Evolutionary conservation across 2,888 invertebrate species (phyloP).

Genomic region (Timema cristinae): DNA sequence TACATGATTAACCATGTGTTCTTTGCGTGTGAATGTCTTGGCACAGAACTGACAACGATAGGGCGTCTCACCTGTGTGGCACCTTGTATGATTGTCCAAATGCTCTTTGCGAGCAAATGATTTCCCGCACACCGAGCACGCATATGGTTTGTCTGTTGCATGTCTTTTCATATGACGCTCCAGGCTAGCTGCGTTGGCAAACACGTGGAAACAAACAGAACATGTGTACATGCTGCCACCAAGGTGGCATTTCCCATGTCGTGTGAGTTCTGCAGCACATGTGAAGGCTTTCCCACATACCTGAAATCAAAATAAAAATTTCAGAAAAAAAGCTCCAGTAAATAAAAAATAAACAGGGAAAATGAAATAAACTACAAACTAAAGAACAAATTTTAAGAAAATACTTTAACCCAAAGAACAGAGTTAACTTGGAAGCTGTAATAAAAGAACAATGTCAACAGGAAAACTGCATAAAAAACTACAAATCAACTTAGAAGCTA

Average conservation of each 20-base stretch:
- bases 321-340: too few relatives aligned
- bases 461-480: too few relatives aligned
- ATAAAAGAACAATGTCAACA: background rate
- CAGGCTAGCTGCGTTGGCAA: slow-evolving; percentile 63
- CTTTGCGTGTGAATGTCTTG: slow-evolving; percentile 71
- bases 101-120: slow-evolving; percentile 84
- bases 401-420: too few relatives aligned
- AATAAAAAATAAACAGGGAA: background rate
- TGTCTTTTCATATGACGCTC: slow-evolving; percentile 78
- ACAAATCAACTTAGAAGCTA: too few relatives aligned
- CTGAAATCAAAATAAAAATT: slow-evolving; percentile 44
- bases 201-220: slow-evolving; percentile 68
- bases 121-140: slow-evolving; percentile 80
- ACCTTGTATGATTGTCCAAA: slow-evolving; percentile 76
- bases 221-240: slow-evolving; percentile 73
- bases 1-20: slow-evolving; percentile 75
- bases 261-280: slow-evolving; percentile 71
- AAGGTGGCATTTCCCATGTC: slow-evolving; percentile 80
- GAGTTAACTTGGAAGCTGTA: too few relatives aligned
- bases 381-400: background rate
- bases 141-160: slow-evolving; percentile 79
- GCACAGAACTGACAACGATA: slow-evolving; percentile 73
- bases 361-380: background rate
- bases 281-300: slow-evolving; percentile 82
- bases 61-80: slow-evolving; percentile 80